Evolutionary conservation across 2,888 invertebrate species (phyloP).

Genomic region (Perithous albicinctus): DNA sequence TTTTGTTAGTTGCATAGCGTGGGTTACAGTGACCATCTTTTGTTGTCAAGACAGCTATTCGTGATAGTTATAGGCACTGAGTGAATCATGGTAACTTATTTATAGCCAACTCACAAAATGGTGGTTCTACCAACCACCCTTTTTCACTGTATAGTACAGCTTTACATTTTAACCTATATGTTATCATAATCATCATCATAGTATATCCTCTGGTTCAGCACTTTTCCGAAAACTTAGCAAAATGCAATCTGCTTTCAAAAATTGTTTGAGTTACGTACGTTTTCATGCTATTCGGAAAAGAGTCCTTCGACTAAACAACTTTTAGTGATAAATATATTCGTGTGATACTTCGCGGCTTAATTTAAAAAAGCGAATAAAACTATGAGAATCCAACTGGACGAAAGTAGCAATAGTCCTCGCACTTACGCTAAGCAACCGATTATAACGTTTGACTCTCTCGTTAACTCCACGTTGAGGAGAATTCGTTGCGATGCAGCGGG

Average conservation of each 20-base stretch:
- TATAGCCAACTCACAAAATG: too few species aligned
- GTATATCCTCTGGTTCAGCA: too few species aligned
- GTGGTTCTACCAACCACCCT: too few species aligned
- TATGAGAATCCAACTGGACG: not conserved
- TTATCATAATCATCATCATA: too few species aligned
- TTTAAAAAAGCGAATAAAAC: not conserved
- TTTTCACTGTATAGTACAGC: too few species aligned
- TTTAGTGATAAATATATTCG: not conserved
- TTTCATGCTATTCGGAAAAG: not conserved
- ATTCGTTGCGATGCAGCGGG: conserved; percentile 40
- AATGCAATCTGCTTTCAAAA: not conserved
- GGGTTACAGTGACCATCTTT: too few species aligned
- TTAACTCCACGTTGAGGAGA: conserved; percentile 24
- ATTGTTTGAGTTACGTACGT: not conserved
- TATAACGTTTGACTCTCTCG: conserved; percentile 51
- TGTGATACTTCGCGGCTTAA: not conserved
- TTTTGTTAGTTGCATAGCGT: too few species aligned
- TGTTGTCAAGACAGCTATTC: too few species aligned
- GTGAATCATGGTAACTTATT: too few species aligned
- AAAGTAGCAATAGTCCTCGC: not conserved
- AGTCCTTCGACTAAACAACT: too few species aligned
- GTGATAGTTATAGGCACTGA: too few species aligned
- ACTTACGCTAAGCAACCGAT: not conserved
- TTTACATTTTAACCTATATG: too few species aligned
- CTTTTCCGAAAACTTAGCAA: not conserved